Conservation (phyloP, 2,113 vertebrate genomes). For the Oncorhynchus mykiss region DNA sequence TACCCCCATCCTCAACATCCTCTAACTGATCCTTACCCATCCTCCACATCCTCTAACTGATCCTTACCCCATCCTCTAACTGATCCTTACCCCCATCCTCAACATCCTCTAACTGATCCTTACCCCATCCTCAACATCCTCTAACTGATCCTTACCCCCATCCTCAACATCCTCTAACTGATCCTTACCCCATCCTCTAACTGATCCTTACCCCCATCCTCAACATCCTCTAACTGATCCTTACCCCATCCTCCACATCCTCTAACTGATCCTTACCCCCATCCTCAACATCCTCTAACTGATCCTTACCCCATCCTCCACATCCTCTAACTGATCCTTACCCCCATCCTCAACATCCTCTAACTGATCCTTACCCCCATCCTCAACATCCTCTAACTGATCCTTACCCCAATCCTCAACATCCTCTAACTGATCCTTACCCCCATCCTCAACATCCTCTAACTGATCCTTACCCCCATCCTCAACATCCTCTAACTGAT, state of each 20-base stretch:
- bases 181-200: conserved; percentile 12
- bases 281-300: not conserved
- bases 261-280: not conserved
- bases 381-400: conserved; percentile 17
- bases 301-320: no score
- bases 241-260: no score
- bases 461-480: not conserved
- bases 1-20: no score
- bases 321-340: conserved; percentile 16
- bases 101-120: not conserved
- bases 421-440: no score
- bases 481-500: no score
- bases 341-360: not conserved
- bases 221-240: no score
- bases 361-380: not conserved
- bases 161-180: not conserved
- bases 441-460: no score
- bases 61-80: not conserved
- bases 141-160: not conserved
- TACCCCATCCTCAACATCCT: conserved; percentile 13
- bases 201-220: not conserved
- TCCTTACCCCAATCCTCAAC: not conserved
- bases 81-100: not conserved
- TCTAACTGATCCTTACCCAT: not conserved
- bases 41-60: conserved; percentile 16